Evolutionary conservation across 2,113 vertebrate genomes (phyloP), one percentile per base, ranked within the genome.

Genomic region (Motacilla tschutschensis): DNA sequence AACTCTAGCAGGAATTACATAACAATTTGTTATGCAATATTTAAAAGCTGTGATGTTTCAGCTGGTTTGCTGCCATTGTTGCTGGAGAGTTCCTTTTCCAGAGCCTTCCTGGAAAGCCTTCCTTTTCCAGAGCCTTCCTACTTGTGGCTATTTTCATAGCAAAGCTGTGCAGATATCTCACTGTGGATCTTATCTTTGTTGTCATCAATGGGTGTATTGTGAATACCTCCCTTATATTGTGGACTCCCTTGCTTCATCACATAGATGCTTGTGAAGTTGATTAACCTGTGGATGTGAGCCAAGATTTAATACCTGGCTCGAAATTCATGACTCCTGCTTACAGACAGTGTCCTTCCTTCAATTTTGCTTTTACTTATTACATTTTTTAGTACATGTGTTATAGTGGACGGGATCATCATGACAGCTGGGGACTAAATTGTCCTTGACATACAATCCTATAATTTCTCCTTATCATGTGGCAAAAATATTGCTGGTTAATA

Each of bases 1-100:
- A 86, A 55, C 40, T 59, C 26, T 70, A 53, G 31, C n/a, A 55
- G 48, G 64, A 91, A 63, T 90, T 86, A 16, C 40, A 3, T 79
- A 79, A 77, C 25, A 51, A 15, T 66, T 70, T 79, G 48, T 90
- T 86, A 59, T 38, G 24, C n/a, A 90, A 36, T 82, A 33, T 82
- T 84, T 76, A 86, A 88, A 80, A 81, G 54, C 48, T 60, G 33
- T 41, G 44, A 24, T 80, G 73, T 66, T 92, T 86, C 53, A 74
- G 31, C 41, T 59, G 11, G 20, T 79, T 82, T 84, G 18, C 41
- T 88, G n/a, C 35, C 22, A 8, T n/a, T 55, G 44, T 63, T 92
- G 48, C 78, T 64, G 31, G 31, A 77, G 36, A 59, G 29, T 59
- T 70, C 43, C 17, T 79, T 73, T 36, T 74, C 51, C 28, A 48